Percentiles rank a stretch among this genome's conserved stretches.
phyloP scores from a whole-genome alignment of 2,113 vertebrate genomes.

The Oxygymnocypris stewartii region DNA sequence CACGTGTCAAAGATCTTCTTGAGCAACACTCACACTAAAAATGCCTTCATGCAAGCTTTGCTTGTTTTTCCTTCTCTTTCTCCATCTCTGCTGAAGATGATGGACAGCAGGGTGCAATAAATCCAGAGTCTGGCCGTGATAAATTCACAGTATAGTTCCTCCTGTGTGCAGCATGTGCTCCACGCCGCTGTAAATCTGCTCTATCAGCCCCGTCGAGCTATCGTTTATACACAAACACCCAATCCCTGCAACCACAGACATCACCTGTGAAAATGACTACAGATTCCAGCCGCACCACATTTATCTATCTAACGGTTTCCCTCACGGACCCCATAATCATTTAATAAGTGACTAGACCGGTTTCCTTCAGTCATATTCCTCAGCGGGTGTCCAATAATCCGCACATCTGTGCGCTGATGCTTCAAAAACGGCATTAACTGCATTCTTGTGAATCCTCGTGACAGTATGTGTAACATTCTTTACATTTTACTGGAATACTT shows the following conservation, averaged over 20 bases:
- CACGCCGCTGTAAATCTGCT: slow-evolving; percentile 12
- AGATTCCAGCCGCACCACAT: slow-evolving; percentile 6
- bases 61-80: background rate
- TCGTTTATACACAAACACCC: slow-evolving; percentile 9
- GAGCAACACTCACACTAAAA: background rate
- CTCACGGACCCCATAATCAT: background rate
- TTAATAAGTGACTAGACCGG: background rate
- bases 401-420: background rate
- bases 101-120: background rate
- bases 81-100: slow-evolving; percentile 3
- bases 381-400: background rate
- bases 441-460: slow-evolving; percentile 4
- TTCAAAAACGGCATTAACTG: background rate
- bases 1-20: background rate
- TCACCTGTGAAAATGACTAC: slow-evolving; percentile 32
- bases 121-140: slow-evolving; percentile 35
- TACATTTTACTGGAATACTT: slow-evolving; percentile 17
- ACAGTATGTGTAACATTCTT: background rate
- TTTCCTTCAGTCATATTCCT: background rate
- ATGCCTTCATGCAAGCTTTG: background rate
- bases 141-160: slow-evolving; percentile 12
- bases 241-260: slow-evolving; percentile 12
- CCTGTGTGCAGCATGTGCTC: background rate
- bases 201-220: background rate
- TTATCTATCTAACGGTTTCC: slow-evolving; percentile 20